Evolutionary conservation across 2,797 vertebrate genomes (phyloP), one percentile per base, ranked within the genome.

Genomic region (Helarctos malayanus): DNA sequence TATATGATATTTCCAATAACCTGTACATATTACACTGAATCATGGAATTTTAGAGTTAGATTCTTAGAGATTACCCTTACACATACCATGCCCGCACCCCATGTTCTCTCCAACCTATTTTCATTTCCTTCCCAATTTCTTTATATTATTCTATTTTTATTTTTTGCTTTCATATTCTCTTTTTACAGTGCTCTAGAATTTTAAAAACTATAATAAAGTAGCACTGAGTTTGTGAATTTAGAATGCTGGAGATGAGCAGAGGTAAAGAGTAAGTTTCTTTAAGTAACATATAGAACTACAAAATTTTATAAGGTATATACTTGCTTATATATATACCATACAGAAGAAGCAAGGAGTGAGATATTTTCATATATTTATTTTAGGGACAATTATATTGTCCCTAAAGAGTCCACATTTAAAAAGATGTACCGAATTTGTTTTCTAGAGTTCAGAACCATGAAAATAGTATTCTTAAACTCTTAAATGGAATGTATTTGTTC

Each of bases 391-490:
- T 73, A 73, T 71, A 18, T 47, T 86, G 7, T 79, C 21, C 9
- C 47, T 56, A 25, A 12, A 86, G 85, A 87, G 10, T 47, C 49
- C 10, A 68, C 6, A 25, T 52, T 95, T 4, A 32, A 57, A 94
- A 71, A 38, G 32, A 7, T 93, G 75, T 32, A 87, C 25, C 92
- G 38, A 84, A 93, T 7, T 80, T 35, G 29, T 92, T 88, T 79
- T 95, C 38, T 69, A 56, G 21, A 4, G 5, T 47, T 78, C 35
- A 92, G 27, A 89, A 78, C 5, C 38, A 90, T 35, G 8, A 81
- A 88, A 97, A 95, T 10, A 47, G 7, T 63, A 88, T 71, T 71
- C 71, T 91, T 45, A 88, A 92, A 75, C n/a, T 49, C 59, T 93
- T 89, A 86, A 91, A 23, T 49, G 9, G 13, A 88, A 68, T 47